Conservation (phyloP, 2,888 invertebrate species). For the Diaprepes abbreviatus region DNA sequence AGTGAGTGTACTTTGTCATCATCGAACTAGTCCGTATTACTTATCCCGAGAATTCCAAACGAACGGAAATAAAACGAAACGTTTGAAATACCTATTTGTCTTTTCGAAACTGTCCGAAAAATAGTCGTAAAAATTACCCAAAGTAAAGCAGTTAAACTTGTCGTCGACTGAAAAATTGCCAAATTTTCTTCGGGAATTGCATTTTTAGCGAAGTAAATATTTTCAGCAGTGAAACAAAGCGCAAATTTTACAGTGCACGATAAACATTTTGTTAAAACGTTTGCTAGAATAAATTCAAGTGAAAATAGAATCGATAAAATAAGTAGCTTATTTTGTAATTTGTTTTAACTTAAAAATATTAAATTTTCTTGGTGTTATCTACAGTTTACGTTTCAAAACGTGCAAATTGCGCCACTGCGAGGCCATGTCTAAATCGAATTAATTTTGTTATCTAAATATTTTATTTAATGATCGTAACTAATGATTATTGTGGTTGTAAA, state of each 20-base stretch:
- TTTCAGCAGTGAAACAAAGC: neutral
- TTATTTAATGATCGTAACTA: too few relatives aligned
- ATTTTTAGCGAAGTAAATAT: conserved; percentile 6
- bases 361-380: too few relatives aligned
- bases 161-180: conserved; percentile 26
- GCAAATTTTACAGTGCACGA: neutral
- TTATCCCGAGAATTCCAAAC: neutral
- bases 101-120: conserved; percentile 13
- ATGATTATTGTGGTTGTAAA: too few relatives aligned
- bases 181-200: conserved; percentile 16
- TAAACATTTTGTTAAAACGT: neutral
- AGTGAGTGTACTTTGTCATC: neutral
- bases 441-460: too few relatives aligned
- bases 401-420: too few relatives aligned
- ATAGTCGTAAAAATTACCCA: conserved; percentile 17
- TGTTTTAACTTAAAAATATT: too few relatives aligned
- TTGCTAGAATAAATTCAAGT: neutral
- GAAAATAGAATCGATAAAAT: neutral
- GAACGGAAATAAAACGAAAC: conserved; percentile 14
- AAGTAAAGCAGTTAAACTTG: conserved; percentile 17
- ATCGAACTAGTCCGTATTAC: neutral
- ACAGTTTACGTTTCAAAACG: too few relatives aligned
- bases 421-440: too few relatives aligned
- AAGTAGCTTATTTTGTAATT: neutral
- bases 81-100: conserved; percentile 25